These are phyloP conservation scores for Palaemon carinicauda DNA, from an alignment of 1,140 invertebrate genomes.

Conservation along the genomic window DNA sequence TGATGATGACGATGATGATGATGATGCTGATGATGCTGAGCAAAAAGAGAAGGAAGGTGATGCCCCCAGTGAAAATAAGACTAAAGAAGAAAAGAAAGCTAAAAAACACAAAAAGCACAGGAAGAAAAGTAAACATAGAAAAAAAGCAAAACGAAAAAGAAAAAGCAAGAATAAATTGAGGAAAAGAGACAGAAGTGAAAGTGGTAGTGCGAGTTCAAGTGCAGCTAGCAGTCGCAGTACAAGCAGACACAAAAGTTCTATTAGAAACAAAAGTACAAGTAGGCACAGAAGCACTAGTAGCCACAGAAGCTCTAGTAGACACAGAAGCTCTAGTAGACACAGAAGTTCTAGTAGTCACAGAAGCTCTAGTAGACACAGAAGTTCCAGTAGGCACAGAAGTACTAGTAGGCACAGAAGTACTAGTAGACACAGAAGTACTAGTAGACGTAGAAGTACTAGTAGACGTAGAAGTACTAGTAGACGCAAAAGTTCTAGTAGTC, in stretches of 20 bases:
- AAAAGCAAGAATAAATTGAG: slow-evolving; percentile 59
- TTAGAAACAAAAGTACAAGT: too few species aligned
- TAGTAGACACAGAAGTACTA: background rate
- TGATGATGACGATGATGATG: too few species aligned
- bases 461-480: background rate
- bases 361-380: slow-evolving; percentile 55
- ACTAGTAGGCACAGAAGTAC: background rate
- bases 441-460: background rate
- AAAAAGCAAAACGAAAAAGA: slow-evolving; percentile 49
- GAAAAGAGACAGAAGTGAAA: slow-evolving; percentile 58
- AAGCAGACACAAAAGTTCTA: too few species aligned
- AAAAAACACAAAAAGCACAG: slow-evolving; percentile 54
- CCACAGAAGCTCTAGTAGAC: background rate
- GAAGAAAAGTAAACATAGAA: slow-evolving; percentile 59
- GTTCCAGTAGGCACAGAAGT: background rate
- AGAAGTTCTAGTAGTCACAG: slow-evolving; percentile 52
- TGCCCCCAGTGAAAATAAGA: background rate
- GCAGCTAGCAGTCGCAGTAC: slow-evolving; percentile 56
- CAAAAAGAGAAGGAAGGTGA: background rate
- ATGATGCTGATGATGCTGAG: too few species aligned
- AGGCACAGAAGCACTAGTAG: slow-evolving; percentile 3
- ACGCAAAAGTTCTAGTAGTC: background rate
- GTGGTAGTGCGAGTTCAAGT: slow-evolving; percentile 14
- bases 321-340: background rate
- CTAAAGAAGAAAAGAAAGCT: slow-evolving; percentile 20